Conservation (phyloP, 1,140 invertebrate species). For the Teleogryllus occipitalis region DNA sequence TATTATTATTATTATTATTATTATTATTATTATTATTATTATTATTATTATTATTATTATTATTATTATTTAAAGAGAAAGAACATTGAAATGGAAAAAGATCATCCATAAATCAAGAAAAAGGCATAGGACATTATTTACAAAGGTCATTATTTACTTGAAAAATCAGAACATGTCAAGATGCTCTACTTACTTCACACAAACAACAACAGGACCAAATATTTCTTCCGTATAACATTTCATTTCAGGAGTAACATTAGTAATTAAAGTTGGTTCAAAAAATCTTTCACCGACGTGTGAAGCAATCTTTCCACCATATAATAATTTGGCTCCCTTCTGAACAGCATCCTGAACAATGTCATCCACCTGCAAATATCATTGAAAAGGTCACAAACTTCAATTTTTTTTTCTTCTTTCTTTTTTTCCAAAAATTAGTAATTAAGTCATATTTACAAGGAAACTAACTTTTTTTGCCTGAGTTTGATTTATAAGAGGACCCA, state of each 20-base stretch:
- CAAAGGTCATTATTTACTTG: too few relatives aligned
- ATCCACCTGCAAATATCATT: constrained; percentile 43
- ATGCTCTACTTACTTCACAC: constrained; percentile 53
- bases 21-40: too few relatives aligned
- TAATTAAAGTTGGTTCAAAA: constrained; percentile 86
- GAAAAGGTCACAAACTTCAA: background rate
- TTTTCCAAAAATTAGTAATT: background rate
- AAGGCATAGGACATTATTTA: too few relatives aligned
- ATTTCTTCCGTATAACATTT: constrained; percentile 81
- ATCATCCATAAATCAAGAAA: too few relatives aligned
- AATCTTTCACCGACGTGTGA: constrained; percentile 62
- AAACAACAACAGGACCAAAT: constrained; percentile 88
- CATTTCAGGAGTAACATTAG: constrained; percentile 72
- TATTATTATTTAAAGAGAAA: too few relatives aligned
- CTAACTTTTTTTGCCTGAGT: constrained; percentile 72
- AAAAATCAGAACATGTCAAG: too few relatives aligned
- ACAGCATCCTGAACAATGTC: constrained; percentile 76
- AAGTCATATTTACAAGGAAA: background rate
- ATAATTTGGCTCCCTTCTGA: constrained; percentile 73
- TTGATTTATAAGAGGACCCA: constrained; percentile 88
- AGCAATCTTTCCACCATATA: constrained; percentile 68
- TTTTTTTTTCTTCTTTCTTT: background rate
- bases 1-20: too few relatives aligned
- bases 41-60: too few relatives aligned
- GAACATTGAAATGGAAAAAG: too few relatives aligned